Base-by-base conservation (phyloP, 2,888 invertebrate species). In the Lasioglossum lativentre region DNA sequence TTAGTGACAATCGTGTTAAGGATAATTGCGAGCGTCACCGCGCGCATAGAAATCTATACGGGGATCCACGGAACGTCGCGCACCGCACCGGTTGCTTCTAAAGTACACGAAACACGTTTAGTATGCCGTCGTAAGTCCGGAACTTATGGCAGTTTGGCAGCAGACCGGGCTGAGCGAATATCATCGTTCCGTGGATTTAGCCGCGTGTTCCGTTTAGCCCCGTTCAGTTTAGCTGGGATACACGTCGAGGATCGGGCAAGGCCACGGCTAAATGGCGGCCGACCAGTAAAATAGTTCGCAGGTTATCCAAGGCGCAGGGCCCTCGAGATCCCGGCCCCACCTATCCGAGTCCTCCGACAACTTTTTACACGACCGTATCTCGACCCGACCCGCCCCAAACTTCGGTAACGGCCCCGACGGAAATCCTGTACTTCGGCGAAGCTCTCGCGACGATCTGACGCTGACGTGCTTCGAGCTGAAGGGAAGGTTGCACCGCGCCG, bases 1-100 rank as follows among this genome's bases (percentile, higher is more conserved):
- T 89, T 88, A 84, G 83, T 77, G 85, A 86, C 89, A 88, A 91
- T 91, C 90, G 87, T 87, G 87, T 89, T 88, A 86, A 87, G 89
- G 89, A 84, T 92, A 91, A 92, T 91, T 90, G 90, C 81, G 45
- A 52, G 89, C 86, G 82, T 88, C 87, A 82, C 82, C 85, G 84
- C 80, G 86, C 86, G 86, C 88, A 87, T 88, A 85, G 86, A 79
- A 85, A 91, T 91, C 88, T 86, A 86, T 87, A 86, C 83, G 63
- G 3, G 34, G 83, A 88, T 86, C 85, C 81, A 75, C 72, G 27
- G 52, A 16, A 77, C 34, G 76, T 75, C 74, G 73, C 45, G 47
- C 75, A 2, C 30, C 30, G 79, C 86, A 83, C 84, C 83, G 87
- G 86, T 87, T 87, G 83, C 77, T 86, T 78, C 81, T 45, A 72